Evolutionary conservation across 2,113 vertebrate species (phyloP).

Genomic region (Isurus oxyrinchus): DNA sequence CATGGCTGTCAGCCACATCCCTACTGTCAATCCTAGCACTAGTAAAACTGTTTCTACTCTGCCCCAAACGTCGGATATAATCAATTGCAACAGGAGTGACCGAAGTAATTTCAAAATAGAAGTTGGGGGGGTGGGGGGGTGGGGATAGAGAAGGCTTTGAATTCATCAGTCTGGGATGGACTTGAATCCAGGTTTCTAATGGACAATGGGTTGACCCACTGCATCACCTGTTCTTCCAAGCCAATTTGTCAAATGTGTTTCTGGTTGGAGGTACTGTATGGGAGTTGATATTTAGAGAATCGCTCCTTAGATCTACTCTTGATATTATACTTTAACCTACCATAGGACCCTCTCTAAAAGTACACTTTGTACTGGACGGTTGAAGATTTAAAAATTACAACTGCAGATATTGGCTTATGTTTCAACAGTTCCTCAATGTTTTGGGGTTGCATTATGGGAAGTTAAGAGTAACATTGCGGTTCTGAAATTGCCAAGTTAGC

Average conservation of each 20-base stretch:
- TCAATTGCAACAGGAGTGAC: neutral
- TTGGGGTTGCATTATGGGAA: neutral
- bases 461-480: neutral
- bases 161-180: neutral
- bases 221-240: neutral
- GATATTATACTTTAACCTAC: neutral
- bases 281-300: neutral
- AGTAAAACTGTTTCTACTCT: neutral
- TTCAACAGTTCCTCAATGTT: neutral
- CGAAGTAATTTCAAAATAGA: neutral
- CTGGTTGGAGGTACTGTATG: neutral
- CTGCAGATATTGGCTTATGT: neutral
- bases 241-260: neutral
- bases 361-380: neutral
- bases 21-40: neutral
- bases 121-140: no score
- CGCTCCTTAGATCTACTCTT: neutral
- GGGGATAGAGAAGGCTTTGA: neutral
- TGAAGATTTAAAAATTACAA: neutral
- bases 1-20: neutral
- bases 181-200: neutral
- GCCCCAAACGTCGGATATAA: neutral
- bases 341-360: neutral
- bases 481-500: neutral
- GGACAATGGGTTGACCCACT: neutral